Base-by-base conservation (phyloP, 64 coral and sea anemone genomes). In the Pocillopora verrucosa region DNA sequence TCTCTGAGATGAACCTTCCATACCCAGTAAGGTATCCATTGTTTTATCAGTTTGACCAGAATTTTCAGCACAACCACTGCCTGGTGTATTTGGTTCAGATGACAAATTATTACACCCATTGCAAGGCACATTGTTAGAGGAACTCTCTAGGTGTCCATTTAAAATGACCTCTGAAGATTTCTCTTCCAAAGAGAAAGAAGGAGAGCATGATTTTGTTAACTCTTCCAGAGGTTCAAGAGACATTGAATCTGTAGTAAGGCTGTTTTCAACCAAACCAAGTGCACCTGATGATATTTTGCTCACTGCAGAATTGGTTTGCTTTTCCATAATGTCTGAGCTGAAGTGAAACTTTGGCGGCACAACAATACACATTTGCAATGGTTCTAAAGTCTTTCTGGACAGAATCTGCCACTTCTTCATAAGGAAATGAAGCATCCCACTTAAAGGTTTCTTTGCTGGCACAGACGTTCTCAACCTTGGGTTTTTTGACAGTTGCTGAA, bases 401-500 rank as follows among this genome's bases (percentile, higher is more conserved):
- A 89, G 57, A 19, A 94, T 41, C 60, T 89, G 91, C 97, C 97
- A 99, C 69, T 95, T 99, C 30, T 76, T 92, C 58, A 38, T 92
- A 51, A 99, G 86, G 91, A 91, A 99, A 89, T 59, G 78, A 17
- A 99, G 79, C 5, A 99, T 79, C 56, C 78, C 37, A 86, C 58
- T 84, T 10, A 99, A 36, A 36, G 88, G 91, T 91, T 93, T 99
- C 60, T 95, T 95, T 62, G 97, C 62, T 22, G 91, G 91, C 9
- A 99, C 94, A 34, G 88, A 89, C 4, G 94, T 99, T 82, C 91
- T 90, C 34, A 99, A 80, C 7, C 97, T 77, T 37, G 97, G 97
- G 41, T 99, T 99, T 25, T 95, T 92, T 25, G 97, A 86, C 35
- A 99, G 45, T 75, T 74, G 80, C 74, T 99, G 97, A 58, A 99